phyloP scores from a whole-genome alignment of 2,797 vertebrate genomes.

The Sebastes vulpes region DNA sequence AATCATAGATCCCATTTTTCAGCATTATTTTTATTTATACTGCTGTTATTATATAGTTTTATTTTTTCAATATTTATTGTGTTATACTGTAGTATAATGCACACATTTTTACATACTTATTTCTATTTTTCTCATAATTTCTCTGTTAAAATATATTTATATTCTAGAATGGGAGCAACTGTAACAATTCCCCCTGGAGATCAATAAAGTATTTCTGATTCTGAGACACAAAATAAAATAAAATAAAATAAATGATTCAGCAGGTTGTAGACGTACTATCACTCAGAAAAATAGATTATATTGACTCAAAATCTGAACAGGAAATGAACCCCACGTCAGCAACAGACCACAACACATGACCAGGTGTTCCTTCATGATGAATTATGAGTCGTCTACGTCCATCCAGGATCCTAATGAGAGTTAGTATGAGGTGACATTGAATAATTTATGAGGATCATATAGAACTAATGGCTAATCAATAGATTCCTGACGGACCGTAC shows the following conservation, averaged over 20 bases:
- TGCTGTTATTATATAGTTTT: too few relatives aligned
- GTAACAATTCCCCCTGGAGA: too few relatives aligned
- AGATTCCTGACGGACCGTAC: slow-evolving; percentile 4
- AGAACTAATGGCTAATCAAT: slow-evolving; percentile 41
- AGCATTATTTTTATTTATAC: too few relatives aligned
- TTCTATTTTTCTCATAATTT: too few relatives aligned
- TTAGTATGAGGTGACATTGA: slow-evolving; percentile 4
- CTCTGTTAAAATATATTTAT: too few relatives aligned
- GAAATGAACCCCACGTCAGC: not conserved
- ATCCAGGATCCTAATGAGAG: not conserved
- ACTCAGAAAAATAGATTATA: not conserved
- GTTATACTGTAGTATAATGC: too few relatives aligned
- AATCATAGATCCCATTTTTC: too few relatives aligned
- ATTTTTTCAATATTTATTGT: too few relatives aligned
- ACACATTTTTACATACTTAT: too few relatives aligned
- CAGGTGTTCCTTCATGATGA: not conserved
- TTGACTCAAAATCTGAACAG: not conserved
- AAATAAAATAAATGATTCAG: not conserved
- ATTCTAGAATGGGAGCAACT: too few relatives aligned
- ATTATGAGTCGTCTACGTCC: slow-evolving; percentile 4
- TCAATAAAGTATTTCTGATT: too few relatives aligned
- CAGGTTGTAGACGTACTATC: not conserved
- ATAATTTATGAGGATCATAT: slow-evolving; percentile 26
- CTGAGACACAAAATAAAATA: not conserved
- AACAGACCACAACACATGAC: not conserved